phyloP scores from a whole-genome alignment of 2,113 vertebrate genomes.

The Trichomycterus rosablanca region DNA sequence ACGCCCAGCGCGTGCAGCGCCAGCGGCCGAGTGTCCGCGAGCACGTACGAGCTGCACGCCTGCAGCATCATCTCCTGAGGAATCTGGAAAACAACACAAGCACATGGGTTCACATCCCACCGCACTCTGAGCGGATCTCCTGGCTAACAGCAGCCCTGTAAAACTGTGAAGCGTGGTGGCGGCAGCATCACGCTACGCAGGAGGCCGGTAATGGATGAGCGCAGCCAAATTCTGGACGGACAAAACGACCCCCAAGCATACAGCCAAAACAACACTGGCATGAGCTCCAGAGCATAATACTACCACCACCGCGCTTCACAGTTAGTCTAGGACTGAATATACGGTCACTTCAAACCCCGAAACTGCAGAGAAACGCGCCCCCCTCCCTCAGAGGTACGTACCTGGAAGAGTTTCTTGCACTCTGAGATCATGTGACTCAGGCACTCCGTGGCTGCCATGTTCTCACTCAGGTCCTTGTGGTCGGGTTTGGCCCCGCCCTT shows the following conservation, averaged over 20 bases:
- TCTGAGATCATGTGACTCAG: constrained; percentile 80
- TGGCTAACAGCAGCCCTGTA: too few relatives aligned
- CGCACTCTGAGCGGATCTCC: too few relatives aligned
- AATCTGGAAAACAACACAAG: constrained; percentile 64
- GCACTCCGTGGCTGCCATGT: constrained; percentile 78
- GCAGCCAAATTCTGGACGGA: too few relatives aligned
- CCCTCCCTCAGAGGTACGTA: constrained; percentile 28
- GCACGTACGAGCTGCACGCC: constrained; percentile 71
- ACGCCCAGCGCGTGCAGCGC: constrained; percentile 61
- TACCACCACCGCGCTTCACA: too few relatives aligned
- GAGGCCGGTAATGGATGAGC: too few relatives aligned
- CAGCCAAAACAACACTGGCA: too few relatives aligned
- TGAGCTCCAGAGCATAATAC: too few relatives aligned
- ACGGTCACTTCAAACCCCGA: not conserved
- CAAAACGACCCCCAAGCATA: too few relatives aligned
- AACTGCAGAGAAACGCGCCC: not conserved
- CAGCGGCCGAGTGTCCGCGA: constrained; percentile 67
- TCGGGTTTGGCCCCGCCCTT: constrained; percentile 68
- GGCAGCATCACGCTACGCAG: too few relatives aligned
- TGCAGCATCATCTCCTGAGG: constrained; percentile 79
- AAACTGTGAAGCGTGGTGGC: too few relatives aligned
- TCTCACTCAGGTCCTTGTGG: constrained; percentile 79
- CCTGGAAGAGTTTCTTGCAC: constrained; percentile 88
- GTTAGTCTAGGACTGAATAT: too few relatives aligned
- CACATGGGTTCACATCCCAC: too few relatives aligned